phyloP scores from a whole-genome alignment of 2,113 vertebrate species.

The Larimichthys crocea region DNA sequence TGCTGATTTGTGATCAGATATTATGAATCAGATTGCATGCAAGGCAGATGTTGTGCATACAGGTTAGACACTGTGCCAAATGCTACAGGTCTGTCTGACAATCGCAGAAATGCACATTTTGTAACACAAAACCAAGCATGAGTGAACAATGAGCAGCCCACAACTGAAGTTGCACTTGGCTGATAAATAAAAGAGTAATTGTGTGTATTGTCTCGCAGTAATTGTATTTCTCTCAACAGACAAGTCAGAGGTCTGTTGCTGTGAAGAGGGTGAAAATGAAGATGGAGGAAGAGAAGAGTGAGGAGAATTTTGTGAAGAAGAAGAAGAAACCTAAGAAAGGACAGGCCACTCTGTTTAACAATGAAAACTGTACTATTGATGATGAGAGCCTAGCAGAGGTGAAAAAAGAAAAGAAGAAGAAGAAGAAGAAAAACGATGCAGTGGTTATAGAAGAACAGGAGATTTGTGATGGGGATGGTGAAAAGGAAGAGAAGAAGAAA shows the following conservation, averaged over 20 bases:
- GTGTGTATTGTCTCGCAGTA: neutral
- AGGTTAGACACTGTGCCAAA: too few relatives aligned
- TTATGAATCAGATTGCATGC: neutral
- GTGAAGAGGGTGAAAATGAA: conserved; percentile 42
- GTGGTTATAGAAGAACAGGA: neutral
- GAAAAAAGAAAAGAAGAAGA: conserved; percentile 56
- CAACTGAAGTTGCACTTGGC: neutral
- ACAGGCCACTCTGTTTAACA: neutral
- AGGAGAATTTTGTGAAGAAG: conserved; percentile 50
- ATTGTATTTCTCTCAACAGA: conserved; percentile 43
- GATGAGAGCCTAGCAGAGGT: neutral
- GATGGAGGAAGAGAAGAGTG: conserved; percentile 5
- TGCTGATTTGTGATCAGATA: conserved; percentile 15
- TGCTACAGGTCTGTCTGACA: too few relatives aligned
- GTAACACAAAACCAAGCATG: neutral
- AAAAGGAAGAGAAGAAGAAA: conserved; percentile 47
- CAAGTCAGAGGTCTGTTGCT: conserved; percentile 7
- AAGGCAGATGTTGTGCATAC: too few relatives aligned
- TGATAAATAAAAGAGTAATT: neutral
- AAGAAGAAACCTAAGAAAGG: conserved; percentile 63
- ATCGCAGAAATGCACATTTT: neutral
- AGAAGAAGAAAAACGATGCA: neutral
- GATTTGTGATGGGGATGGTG: neutral
- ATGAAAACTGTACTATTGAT: neutral
- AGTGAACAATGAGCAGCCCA: neutral